Evolutionary conservation across 2,797 vertebrate species (phyloP).

Genomic region (Peromyscus eremicus): DNA sequence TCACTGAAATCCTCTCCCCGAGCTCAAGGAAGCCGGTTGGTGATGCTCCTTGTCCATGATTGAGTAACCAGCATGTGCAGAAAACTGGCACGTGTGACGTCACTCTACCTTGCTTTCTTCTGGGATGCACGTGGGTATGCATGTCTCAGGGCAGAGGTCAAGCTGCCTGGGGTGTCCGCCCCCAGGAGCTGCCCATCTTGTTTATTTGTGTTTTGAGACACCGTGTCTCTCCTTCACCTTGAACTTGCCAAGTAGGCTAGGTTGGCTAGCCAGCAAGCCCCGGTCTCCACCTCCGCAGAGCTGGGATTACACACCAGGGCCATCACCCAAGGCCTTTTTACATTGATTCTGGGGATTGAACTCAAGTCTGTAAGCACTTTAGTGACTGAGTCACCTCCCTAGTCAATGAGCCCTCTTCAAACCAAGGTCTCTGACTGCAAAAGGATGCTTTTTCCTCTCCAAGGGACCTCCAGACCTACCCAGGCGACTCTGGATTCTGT

Average conservation of each 20-base stretch:
- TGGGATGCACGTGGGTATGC: background rate
- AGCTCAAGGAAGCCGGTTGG: background rate
- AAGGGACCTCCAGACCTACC: background rate
- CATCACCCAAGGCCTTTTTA: background rate
- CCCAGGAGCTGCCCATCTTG: background rate
- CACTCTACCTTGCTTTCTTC: background rate
- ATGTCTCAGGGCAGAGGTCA: background rate
- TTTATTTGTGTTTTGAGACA: background rate
- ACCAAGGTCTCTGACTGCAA: background rate
- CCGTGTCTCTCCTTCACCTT: background rate
- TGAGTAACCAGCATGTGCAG: background rate
- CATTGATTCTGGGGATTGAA: background rate
- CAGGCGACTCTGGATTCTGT: background rate
- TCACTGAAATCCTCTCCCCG: background rate
- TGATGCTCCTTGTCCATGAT: too few relatives aligned
- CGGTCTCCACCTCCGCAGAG: background rate
- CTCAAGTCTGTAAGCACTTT: background rate
- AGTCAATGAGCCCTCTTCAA: background rate
- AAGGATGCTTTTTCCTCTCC: fast-evolving
- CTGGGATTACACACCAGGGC: background rate
- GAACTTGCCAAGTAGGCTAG: background rate
- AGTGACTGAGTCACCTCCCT: background rate
- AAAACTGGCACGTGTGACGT: background rate
- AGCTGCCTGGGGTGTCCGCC: background rate
- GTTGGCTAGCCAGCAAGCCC: background rate